Base-by-base conservation (phyloP, 2,888 invertebrate genomes). In the Microplitis deprimator region DNA sequence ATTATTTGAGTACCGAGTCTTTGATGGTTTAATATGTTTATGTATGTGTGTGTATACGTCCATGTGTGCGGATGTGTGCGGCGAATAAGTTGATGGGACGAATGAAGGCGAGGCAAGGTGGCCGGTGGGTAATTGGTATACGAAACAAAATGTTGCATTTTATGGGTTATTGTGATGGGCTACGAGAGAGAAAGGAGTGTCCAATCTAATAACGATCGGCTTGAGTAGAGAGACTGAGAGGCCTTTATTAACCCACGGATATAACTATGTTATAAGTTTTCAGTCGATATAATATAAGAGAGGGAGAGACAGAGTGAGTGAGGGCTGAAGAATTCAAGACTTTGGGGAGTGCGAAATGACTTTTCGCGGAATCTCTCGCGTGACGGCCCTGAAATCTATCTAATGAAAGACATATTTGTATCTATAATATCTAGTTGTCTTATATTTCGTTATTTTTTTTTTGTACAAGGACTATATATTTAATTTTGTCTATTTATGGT, bases 151-250 rank as follows among this genome's bases (percentile, higher is more conserved):
- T 86, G 87, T 85, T 85, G 85, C 87, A 86, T 84, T 89, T 89
- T 89, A 89, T 88, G 88, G 88, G 85, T 88, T 88, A 89, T 89
- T 87, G 88, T 84, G 85, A 87, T 83, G 86, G 83, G 81, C 81
- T 79, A 81, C 79, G 83, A 78, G 82, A 72, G 77, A 78, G 73
- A 64, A 80, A 76, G 89, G 88, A 86, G 88, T 87, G 87, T 86
- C 88, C 87, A 84, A 89, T 89, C 88, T 87, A 89, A 89, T 89
- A 89, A 89, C 86, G 88, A 88, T 89, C 86, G 87, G 85, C 85
- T 86, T 78, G 73, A 65, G 65, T 65, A 65, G 72, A 76, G 79
- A 87, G 80, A 84, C 84, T 84, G 83, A 73, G 86, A 89, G 85
- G 87, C 88, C 87, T 89, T 88, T 88, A 89, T 89, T 89, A 89